Base-by-base conservation (phyloP, 2,113 vertebrate species). In the Falcunculus frontatus region DNA sequence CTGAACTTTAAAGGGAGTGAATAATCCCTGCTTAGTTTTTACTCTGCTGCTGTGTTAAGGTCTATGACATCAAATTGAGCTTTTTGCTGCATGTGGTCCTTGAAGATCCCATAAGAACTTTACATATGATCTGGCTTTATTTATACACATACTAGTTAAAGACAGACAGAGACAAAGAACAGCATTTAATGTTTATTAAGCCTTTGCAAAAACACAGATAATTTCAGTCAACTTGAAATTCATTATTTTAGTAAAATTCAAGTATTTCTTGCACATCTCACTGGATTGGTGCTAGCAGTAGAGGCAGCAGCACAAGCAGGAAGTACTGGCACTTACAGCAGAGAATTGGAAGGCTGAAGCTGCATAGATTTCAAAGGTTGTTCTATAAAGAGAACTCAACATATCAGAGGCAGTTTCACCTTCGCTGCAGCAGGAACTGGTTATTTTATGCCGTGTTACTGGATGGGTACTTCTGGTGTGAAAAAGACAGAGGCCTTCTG, bases 141-240 rank as follows among this genome's bases (percentile, higher is more conserved):
- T 94, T 95, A 60, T 37, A 44, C 35, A 63, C 35, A 47, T 22
- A 37, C 4, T 8, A 60, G 27, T 72, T 56, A 84, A 72, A 96
- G 39, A 87, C 3, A 93, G 81, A 65, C 37, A 72, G 70, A 95
- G 41, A 12, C 73, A 64, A 95, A 87, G 53, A 89, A 26, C 9
- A 84, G 33, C 9, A 55, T 68, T 72, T 68, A 75, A 81, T 41
- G 32, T 95, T 95, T 96, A 96, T 95, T 95, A 89, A 89, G 68
- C 56, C 41, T 82, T 81, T 93, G 37, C 60, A 92, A 95, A 96
- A 91, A 67, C 73, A 95, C 23, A 67, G 37, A 79, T 52, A 87
- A 53, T 90, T 88, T 39, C 75, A 91, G 52, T 92, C 68, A 81
- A 89, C 52, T 78, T 78, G 35, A 87, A 91, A 81, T 60, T 56